Evolutionary conservation across 2,888 invertebrate species (phyloP).

Genomic region (Ophion costatus): DNA sequence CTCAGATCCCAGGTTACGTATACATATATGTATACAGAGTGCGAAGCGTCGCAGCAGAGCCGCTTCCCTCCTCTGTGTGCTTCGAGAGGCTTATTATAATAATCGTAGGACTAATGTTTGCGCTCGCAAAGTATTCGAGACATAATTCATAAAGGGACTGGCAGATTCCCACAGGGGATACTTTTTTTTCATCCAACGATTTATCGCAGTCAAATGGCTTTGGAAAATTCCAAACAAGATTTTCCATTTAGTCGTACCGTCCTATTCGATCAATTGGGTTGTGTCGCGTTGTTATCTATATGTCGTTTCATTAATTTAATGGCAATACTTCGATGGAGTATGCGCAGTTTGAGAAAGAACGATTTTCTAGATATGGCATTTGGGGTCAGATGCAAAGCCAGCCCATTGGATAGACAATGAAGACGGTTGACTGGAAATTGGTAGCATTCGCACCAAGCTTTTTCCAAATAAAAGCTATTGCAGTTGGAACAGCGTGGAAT

Average conservation of each 20-base stretch:
- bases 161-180: slow-evolving; percentile 24
- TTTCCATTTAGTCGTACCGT: background rate
- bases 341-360: too few species aligned
- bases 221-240: background rate
- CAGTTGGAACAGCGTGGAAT: slow-evolving; percentile 5
- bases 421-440: background rate
- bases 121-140: slow-evolving; percentile 30
- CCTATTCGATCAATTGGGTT: background rate
- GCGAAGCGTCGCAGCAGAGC: slow-evolving; percentile 31
- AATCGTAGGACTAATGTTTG: slow-evolving; percentile 60
- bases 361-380: too few species aligned
- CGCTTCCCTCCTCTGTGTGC: slow-evolving; percentile 21
- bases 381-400: too few species aligned
- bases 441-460: background rate
- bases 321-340: too few species aligned
- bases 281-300: too few species aligned
- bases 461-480: slow-evolving; percentile 1
- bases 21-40: slow-evolving; percentile 14
- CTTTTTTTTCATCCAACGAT: background rate
- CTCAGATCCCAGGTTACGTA: slow-evolving; percentile 53
- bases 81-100: slow-evolving; percentile 56
- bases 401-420: background rate
- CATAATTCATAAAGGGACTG: slow-evolving; percentile 39
- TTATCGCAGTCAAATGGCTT: background rate
- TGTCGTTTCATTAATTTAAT: too few species aligned